A percentile compares a stretch with the other conserved stretches of the same genome.
These are phyloP conservation scores for Chlorops oryzae DNA, from an alignment of 1,140 invertebrate species.

Conservation along the genomic window DNA sequence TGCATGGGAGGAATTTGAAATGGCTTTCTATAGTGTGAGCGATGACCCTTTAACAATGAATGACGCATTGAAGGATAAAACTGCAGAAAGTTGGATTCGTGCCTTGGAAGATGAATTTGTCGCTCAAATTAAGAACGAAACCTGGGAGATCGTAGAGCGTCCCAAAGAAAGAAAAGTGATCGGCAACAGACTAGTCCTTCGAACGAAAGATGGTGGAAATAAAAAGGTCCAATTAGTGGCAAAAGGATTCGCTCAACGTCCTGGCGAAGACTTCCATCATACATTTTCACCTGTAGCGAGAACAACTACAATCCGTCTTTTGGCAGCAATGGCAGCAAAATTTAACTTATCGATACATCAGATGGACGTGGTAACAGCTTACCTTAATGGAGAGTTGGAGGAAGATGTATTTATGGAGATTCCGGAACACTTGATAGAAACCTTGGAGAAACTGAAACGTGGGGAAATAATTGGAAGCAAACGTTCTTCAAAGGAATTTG, in stretches of 20 bases:
- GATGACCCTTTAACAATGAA: not conserved
- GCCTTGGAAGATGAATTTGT: conserved; percentile 35
- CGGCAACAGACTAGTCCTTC: conserved; percentile 34
- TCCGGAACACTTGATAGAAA: conserved; percentile 25
- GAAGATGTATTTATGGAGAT: conserved; percentile 43
- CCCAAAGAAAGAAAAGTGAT: conserved; percentile 24
- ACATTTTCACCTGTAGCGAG: conserved; percentile 37
- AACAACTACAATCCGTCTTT: conserved; percentile 26
- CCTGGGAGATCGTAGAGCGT: conserved; percentile 32
- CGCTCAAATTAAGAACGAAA: conserved; percentile 27
- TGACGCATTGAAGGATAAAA: not conserved
- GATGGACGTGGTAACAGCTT: conserved; percentile 40
- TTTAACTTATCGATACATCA: conserved; percentile 29
- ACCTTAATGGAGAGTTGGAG: conserved; percentile 43
- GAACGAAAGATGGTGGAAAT: conserved; percentile 23
- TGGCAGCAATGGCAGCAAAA: conserved; percentile 30
- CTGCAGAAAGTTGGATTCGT: conserved; percentile 17
- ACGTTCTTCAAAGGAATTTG: too few species aligned
- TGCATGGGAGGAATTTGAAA: conserved; percentile 1
- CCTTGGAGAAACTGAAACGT: conserved; percentile 3
- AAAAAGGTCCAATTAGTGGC: conserved; percentile 48
- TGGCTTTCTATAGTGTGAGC: too few species aligned
- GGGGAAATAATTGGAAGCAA: too few species aligned
- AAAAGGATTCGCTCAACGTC: conserved; percentile 41
- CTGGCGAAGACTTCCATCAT: conserved; percentile 39